phyloP scores from a whole-genome alignment of 2,888 invertebrate species.

The Thyatira batis region DNA sequence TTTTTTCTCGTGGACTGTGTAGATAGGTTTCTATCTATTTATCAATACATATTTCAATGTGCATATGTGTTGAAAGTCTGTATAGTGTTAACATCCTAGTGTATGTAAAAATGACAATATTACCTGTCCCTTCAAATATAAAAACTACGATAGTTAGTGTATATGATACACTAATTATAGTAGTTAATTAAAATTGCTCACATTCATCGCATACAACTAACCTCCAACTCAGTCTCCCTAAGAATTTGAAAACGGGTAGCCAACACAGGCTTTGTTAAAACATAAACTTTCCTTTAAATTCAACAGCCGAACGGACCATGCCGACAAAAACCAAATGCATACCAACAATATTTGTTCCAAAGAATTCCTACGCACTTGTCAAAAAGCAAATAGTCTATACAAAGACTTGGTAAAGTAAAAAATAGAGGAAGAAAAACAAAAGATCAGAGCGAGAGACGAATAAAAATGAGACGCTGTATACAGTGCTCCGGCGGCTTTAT shows the following conservation, averaged over 20 bases:
- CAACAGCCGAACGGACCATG: constrained; percentile 5
- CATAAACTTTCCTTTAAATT: not conserved
- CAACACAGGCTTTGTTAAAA: not conserved
- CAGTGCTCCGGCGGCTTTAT: constrained; percentile 44
- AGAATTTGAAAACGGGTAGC: constrained; percentile 23
- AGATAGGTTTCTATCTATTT: too few relatives aligned
- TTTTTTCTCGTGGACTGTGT: too few relatives aligned
- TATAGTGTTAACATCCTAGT: too few relatives aligned
- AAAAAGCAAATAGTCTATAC: constrained; percentile 73
- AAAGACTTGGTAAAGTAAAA: constrained; percentile 62
- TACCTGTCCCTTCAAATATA: too few relatives aligned
- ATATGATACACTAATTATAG: not conserved
- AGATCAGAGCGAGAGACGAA: constrained; percentile 53
- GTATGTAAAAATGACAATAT: too few relatives aligned
- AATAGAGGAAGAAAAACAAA: constrained; percentile 68
- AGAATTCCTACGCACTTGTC: constrained; percentile 71
- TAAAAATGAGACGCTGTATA: constrained; percentile 54
- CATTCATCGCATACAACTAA: constrained; percentile 1
- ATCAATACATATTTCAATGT: too few relatives aligned
- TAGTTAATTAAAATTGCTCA: too few relatives aligned
- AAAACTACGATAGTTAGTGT: too few relatives aligned
- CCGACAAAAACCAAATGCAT: constrained; percentile 50
- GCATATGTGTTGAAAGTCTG: too few relatives aligned
- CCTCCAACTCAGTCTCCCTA: constrained; percentile 11
- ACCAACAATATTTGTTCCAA: constrained; percentile 65